Evolutionary conservation across 2,113 vertebrate genomes (phyloP).

Genomic region (Urocitellus parryii): DNA sequence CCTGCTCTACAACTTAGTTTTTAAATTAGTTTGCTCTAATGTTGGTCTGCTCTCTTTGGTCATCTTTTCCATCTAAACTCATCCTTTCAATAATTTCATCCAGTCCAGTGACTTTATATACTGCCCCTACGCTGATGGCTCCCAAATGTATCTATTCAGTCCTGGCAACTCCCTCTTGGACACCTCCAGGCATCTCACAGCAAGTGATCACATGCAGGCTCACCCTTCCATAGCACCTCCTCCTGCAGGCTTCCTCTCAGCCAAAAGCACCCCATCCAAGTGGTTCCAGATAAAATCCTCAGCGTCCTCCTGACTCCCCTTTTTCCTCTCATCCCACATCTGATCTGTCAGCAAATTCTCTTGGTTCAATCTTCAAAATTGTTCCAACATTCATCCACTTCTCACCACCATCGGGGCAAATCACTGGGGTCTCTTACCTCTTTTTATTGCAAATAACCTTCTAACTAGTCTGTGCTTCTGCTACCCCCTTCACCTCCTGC

Average conservation of each 20-base stretch:
- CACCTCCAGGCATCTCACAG: background rate
- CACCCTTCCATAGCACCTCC: background rate
- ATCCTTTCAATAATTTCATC: background rate
- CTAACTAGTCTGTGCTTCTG: background rate
- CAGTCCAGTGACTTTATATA: background rate
- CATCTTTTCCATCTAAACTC: background rate
- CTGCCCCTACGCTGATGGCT: background rate
- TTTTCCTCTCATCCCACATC: background rate
- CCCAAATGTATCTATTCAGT: background rate
- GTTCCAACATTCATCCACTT: background rate
- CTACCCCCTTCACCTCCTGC: background rate
- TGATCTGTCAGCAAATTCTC: background rate
- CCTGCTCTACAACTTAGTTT: background rate
- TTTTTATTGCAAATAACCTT: background rate
- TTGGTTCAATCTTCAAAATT: background rate
- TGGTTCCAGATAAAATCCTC: background rate
- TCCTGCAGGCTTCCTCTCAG: background rate
- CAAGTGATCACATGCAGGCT: background rate
- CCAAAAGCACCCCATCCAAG: background rate
- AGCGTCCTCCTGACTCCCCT: background rate
- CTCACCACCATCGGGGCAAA: background rate
- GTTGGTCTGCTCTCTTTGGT: background rate
- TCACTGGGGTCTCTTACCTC: background rate
- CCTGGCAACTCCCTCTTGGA: background rate
- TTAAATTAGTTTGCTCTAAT: background rate